These are phyloP conservation scores for Bubo bubo DNA, from an alignment of 2,113 vertebrate species.

Conservation along the genomic window DNA sequence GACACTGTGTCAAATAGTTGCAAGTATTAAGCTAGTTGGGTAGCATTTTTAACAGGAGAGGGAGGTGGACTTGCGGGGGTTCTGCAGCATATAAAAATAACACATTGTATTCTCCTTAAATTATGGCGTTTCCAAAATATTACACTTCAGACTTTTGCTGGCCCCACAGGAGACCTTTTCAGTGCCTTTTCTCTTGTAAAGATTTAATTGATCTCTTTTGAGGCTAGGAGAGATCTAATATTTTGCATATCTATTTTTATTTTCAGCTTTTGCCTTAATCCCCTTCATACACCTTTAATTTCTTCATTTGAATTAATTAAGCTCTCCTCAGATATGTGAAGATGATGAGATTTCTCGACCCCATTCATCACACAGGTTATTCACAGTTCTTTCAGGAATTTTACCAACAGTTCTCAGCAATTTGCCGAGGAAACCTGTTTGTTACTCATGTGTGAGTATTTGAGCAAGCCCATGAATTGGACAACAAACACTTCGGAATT, in stretches of 20 bases:
- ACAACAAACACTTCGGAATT: background rate
- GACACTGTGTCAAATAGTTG: background rate
- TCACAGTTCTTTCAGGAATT: conserved; percentile 26
- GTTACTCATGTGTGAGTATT: background rate
- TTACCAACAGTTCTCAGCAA: background rate
- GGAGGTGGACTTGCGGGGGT: background rate
- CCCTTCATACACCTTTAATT: conserved; percentile 40
- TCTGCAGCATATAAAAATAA: conserved; percentile 44
- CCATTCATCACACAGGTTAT: conserved; percentile 27
- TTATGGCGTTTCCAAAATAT: conserved; percentile 38
- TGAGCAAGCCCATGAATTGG: background rate
- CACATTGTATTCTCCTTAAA: conserved; percentile 21
- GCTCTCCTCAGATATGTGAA: background rate
- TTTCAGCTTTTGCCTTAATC: conserved; percentile 32
- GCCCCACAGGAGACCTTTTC: background rate
- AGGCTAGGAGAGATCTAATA: background rate
- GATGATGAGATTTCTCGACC: conserved; percentile 36
- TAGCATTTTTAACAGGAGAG: conserved; percentile 10
- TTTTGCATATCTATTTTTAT: conserved; percentile 60
- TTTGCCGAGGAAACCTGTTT: background rate
- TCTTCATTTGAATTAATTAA: conserved; percentile 56
- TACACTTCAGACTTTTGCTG: conserved; percentile 33
- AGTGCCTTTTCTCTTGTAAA: conserved; percentile 14
- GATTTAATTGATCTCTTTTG: conserved; percentile 49
- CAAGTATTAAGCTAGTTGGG: background rate